phyloP scores from a whole-genome alignment of 2,797 vertebrate species.

The Brotula barbata region DNA sequence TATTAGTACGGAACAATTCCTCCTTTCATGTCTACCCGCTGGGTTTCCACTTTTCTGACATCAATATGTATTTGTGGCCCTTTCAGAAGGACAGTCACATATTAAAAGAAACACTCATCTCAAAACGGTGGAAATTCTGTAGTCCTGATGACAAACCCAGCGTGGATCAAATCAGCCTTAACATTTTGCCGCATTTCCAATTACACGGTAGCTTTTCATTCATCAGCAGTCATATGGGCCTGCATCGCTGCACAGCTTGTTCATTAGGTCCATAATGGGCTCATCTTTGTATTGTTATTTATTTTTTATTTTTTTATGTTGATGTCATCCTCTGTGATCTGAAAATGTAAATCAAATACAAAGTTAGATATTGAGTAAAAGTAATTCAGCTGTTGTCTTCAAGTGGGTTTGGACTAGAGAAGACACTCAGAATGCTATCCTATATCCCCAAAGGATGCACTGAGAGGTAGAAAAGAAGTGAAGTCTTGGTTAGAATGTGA shows the following conservation, averaged over 20 bases:
- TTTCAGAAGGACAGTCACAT: background rate
- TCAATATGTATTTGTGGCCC: background rate
- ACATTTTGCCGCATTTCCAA: conserved; percentile 8
- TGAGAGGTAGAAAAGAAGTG: background rate
- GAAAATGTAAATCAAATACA: background rate
- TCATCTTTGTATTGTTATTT: conserved; percentile 8
- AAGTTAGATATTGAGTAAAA: background rate
- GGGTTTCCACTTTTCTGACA: background rate
- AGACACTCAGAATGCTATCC: background rate
- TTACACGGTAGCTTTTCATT: conserved; percentile 2
- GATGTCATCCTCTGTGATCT: conserved; percentile 14
- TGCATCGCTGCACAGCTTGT: conserved; percentile 7
- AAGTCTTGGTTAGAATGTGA: background rate
- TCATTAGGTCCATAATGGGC: conserved; percentile 16
- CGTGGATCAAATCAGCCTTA: conserved; percentile 10
- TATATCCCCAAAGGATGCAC: background rate
- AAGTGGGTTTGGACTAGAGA: background rate
- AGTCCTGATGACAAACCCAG: background rate
- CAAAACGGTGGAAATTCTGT: too few relatives aligned
- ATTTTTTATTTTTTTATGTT: conserved; percentile 31
- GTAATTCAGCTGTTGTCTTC: background rate
- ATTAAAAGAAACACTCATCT: background rate
- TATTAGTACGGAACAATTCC: too few relatives aligned
- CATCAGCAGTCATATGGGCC: too few relatives aligned
- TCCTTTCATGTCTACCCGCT: too few relatives aligned